Conservation (phyloP, 2,113 vertebrate genomes). For the Lepisosteus oculatus region DNA sequence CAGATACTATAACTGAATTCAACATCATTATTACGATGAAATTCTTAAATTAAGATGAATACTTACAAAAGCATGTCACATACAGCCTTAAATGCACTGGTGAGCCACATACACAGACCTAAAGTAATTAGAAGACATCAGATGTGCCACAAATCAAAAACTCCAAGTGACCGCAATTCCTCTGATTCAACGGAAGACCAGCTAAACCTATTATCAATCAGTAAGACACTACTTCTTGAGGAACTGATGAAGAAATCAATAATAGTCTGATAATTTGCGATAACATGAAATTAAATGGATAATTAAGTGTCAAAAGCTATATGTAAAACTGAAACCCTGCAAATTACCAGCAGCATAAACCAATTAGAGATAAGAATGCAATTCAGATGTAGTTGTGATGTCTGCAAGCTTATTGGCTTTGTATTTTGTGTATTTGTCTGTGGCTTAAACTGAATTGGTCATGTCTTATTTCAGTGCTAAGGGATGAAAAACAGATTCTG, state of each 20-base stretch:
- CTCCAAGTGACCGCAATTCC: not conserved
- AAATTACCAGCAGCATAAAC: constrained; percentile 2
- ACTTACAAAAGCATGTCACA: not conserved
- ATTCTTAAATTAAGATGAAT: not conserved
- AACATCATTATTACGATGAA: too few species aligned
- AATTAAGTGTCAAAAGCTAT: not conserved
- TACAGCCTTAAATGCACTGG: not conserved
- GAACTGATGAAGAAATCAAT: not conserved
- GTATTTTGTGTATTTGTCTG: too few species aligned
- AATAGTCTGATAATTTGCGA: not conserved
- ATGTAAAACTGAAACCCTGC: too few species aligned
- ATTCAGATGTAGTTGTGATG: not conserved
- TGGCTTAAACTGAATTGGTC: too few species aligned
- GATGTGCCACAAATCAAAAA: not conserved
- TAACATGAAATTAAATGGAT: not conserved
- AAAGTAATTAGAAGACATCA: not conserved
- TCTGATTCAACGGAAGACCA: not conserved
- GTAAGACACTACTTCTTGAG: not conserved
- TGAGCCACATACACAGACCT: not conserved
- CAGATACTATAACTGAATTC: not conserved
- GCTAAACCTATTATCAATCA: constrained; percentile 1
- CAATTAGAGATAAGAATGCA: not conserved
- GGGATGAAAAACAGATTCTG: not conserved
- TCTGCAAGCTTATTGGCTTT: too few species aligned
- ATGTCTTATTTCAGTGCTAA: too few species aligned